Conservation (phyloP, 2,797 vertebrate genomes). For the Acanthopagrus latus region DNA sequence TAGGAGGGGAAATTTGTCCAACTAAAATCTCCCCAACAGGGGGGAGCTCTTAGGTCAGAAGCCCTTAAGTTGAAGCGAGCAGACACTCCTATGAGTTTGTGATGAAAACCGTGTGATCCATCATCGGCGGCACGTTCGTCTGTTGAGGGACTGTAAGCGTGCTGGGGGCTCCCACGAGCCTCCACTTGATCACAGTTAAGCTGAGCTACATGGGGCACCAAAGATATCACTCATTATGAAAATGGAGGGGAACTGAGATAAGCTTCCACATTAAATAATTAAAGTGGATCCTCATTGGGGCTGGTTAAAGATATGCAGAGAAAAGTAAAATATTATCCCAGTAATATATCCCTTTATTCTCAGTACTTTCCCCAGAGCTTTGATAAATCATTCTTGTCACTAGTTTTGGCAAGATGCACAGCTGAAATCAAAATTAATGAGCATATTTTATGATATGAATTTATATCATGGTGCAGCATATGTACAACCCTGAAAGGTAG, state of each 20-base stretch:
- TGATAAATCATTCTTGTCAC: background rate
- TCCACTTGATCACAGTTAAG: slow-evolving; percentile 91
- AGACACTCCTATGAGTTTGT: slow-evolving; percentile 89
- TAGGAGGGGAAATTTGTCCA: slow-evolving; percentile 93
- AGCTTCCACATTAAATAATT: slow-evolving; percentile 68
- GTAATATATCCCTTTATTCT: slow-evolving; percentile 4
- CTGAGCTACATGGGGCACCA: slow-evolving; percentile 73
- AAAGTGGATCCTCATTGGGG: slow-evolving; percentile 47
- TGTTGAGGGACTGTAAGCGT: slow-evolving; percentile 84
- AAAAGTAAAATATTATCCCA: slow-evolving; percentile 33
- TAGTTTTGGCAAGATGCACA: no score
- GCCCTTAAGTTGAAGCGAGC: slow-evolving; percentile 89
- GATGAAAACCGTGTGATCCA: slow-evolving; percentile 96
- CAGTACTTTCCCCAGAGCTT: background rate
- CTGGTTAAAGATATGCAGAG: slow-evolving; percentile 7
- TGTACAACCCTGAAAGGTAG: no score
- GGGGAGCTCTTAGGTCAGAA: slow-evolving; percentile 89
- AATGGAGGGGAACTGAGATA: slow-evolving; percentile 64
- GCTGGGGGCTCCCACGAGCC: slow-evolving; percentile 90
- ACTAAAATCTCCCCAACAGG: slow-evolving; percentile 92
- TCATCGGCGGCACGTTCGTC: slow-evolving; percentile 81
- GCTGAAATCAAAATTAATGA: background rate
- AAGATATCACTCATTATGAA: slow-evolving; percentile 76
- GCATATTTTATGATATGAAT: background rate
- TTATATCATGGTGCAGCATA: background rate